Evolutionary conservation across 2,888 invertebrate species (phyloP), one percentile per base, ranked within the genome.

Genomic region (Drosophila kanekoi): DNA sequence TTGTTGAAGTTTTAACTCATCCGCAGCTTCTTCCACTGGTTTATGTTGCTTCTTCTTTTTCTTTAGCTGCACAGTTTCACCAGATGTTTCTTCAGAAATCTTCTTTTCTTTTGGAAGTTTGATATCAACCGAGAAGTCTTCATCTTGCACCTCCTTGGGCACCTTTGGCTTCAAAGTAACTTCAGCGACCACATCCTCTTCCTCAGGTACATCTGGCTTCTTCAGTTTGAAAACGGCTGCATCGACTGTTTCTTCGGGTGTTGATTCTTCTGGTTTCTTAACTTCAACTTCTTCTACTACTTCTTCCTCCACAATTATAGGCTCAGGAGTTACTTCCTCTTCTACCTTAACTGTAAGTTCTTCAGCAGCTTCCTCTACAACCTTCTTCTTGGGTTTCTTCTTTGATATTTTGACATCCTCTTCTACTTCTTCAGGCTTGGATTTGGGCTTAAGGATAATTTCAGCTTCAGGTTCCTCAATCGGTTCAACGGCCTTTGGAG

Each of bases 111-210:
- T 88, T 0, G 90, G 90, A 4, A 92, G 61, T 48, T 86, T 87
- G 1, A 92, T 79, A 56, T 90, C 91, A 3, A 91, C 84, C 8
- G 89, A 89, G 52, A 91, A 89, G 47, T 92, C 92, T 77, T 92
- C 91, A 3, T 91, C 88, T 35, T 90, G 88, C 41, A 81, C 77
- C 73, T 86, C 80, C 40, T 89, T 81, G 0, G 90, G 80, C 37
- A 88, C 83, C 70, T 90, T 91, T 1, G 91, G 91, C 66, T 93
- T 92, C 18, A 92, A 87, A 41, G 92, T 92, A 10, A 91, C 89
- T 48, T 91, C 86, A 72, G 92, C 88, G 71, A 91, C 87, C 49
- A 91, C 90, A 66, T 91, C 91, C 58, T 93, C 93, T 23, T 89
- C 89, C 14, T 86, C 74, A 23, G 75, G 74, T 18, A 69, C 45